phyloP scores from a whole-genome alignment of 2,797 vertebrate genomes.

The Pseudochirops cupreus region DNA sequence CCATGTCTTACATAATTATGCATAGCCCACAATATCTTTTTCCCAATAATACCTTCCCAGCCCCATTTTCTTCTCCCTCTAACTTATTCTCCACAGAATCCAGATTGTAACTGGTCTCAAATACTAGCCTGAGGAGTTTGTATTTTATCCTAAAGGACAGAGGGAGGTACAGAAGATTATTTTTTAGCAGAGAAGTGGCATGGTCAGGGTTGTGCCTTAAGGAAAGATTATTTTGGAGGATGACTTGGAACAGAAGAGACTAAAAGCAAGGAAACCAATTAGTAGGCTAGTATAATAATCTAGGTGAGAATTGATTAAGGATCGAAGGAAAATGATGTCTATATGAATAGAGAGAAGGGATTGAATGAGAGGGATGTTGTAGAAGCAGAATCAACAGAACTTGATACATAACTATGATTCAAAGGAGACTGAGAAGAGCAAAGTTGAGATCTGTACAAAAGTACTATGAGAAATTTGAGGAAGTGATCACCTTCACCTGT shows the following conservation, averaged over 20 bases:
- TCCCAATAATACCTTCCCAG: not conserved
- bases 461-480: not conserved
- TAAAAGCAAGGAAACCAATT: not conserved
- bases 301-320: not conserved
- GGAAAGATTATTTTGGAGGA: not conserved
- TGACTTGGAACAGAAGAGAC: not conserved
- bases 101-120: not conserved
- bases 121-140: not conserved
- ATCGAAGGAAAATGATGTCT: not conserved
- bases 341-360: not conserved
- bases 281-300: not conserved
- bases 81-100: not conserved
- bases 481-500: not conserved
- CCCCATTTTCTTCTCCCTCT: not conserved
- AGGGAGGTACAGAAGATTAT: not conserved
- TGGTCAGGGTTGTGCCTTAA: not conserved
- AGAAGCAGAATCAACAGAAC: not conserved
- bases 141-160: not conserved
- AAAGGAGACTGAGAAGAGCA: not conserved
- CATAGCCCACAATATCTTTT: not conserved
- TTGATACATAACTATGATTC: not conserved
- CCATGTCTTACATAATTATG: not conserved
- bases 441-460: not conserved
- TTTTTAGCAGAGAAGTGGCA: not conserved
- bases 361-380: not conserved